A percentile compares a stretch with the other conserved stretches of the same genome.
These are phyloP conservation scores for Scaptomyza cyrtandrae DNA, from an alignment of 2,888 invertebrate genomes.

Conservation along the genomic window DNA sequence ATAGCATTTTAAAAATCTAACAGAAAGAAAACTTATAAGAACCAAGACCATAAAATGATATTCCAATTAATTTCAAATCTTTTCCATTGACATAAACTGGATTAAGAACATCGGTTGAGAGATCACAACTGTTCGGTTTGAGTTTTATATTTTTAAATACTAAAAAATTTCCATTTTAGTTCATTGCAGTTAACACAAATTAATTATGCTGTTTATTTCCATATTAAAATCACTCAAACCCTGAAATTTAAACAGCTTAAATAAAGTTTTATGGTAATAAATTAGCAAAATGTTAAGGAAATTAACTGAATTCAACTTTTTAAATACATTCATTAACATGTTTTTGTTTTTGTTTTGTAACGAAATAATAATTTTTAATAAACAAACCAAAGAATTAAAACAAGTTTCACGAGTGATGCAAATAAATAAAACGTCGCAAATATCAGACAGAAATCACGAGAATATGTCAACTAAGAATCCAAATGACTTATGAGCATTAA, in stretches of 20 bases:
- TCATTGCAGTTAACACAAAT: conserved; percentile 18
- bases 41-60: background rate
- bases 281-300: conserved; percentile 23
- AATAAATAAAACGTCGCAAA: conserved; percentile 15
- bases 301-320: background rate
- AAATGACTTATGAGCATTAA: conserved; percentile 15
- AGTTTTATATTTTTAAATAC: too few relatives aligned
- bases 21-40: too few relatives aligned
- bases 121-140: too few relatives aligned
- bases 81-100: conserved; percentile 12
- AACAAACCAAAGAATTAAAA: conserved; percentile 28
- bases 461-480: conserved; percentile 10
- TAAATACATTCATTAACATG: background rate
- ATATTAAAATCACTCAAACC: conserved; percentile 5
- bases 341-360: conserved; percentile 1
- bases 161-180: conserved; percentile 15
- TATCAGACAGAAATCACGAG: conserved; percentile 31
- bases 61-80: conserved; percentile 10
- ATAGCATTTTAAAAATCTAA: background rate
- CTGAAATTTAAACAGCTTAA: conserved; percentile 7
- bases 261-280: background rate
- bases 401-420: conserved; percentile 30
- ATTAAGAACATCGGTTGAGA: too few relatives aligned
- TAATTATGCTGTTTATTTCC: conserved; percentile 13
- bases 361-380: conserved; percentile 31